Evolutionary conservation across 64 coral and sea anemone species (phyloP).

Genomic region (Hydrozoanthus tunicans): DNA sequence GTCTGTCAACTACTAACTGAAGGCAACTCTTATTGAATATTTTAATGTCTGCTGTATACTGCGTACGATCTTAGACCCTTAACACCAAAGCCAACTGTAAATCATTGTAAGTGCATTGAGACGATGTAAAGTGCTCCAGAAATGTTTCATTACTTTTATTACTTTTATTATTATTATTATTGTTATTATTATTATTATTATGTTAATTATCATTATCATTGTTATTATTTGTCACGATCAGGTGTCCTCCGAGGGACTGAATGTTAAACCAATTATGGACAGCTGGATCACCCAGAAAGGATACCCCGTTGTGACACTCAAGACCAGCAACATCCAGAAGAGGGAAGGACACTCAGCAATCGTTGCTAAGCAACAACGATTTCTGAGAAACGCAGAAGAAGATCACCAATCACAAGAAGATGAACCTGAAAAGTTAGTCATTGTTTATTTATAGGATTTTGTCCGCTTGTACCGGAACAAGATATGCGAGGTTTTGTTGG

Average conservation of each 20-base stretch:
- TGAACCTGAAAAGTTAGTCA: constrained; percentile 56
- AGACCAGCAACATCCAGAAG: constrained; percentile 22
- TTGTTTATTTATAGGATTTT: too few relatives aligned
- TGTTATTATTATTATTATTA: neutral
- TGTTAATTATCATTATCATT: neutral
- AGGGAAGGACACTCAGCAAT: constrained; percentile 38
- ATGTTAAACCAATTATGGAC: constrained; percentile 97
- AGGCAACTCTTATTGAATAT: too few relatives aligned
- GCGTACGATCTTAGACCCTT: too few relatives aligned
- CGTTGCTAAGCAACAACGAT: constrained; percentile 72
- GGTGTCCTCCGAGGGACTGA: constrained; percentile 65
- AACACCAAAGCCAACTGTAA: too few relatives aligned
- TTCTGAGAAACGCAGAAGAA: constrained; percentile 72
- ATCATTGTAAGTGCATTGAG: too few relatives aligned
- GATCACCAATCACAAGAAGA: constrained; percentile 59
- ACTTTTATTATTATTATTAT: neutral
- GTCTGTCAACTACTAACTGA: too few relatives aligned
- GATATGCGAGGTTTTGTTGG: too few relatives aligned
- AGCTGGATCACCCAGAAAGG: constrained; percentile 97
- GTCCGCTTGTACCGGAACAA: too few relatives aligned
- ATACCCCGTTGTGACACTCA: constrained; percentile 80
- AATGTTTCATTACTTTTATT: too few relatives aligned
- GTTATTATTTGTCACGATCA: neutral
- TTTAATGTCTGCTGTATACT: too few relatives aligned
- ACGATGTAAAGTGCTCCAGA: too few relatives aligned